These are phyloP conservation scores for Drosophila cardini DNA, from an alignment of 1,140 invertebrate genomes.

Conservation along the genomic window DNA sequence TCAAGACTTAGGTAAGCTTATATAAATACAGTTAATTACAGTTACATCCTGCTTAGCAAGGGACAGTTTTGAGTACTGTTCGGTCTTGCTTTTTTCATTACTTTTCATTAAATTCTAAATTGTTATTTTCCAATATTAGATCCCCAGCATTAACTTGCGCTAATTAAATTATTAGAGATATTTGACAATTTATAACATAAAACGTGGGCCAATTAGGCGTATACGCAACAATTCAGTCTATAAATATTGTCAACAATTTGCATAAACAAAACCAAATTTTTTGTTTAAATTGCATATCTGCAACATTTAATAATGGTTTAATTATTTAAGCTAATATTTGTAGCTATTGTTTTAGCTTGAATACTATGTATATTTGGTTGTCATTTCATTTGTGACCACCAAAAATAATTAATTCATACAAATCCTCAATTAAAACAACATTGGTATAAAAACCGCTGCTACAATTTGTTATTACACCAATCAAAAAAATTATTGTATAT, in stretches of 20 bases:
- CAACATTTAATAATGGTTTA: constrained; percentile 62
- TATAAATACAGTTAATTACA: too few species aligned
- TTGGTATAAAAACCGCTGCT: too few species aligned
- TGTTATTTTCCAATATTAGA: not conserved
- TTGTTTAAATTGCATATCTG: constrained; percentile 61
- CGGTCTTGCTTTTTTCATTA: not conserved
- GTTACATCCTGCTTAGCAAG: too few species aligned
- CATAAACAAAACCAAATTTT: constrained; percentile 15
- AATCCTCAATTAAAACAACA: too few species aligned
- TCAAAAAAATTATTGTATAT: not conserved
- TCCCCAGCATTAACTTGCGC: constrained; percentile 37
- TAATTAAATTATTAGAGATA: constrained; percentile 60
- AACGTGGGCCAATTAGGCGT: constrained; percentile 17
- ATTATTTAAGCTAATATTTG: constrained; percentile 61
- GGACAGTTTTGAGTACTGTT: too few species aligned
- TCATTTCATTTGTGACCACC: constrained; percentile 73
- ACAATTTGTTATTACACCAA: not conserved
- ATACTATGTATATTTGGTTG: constrained; percentile 35
- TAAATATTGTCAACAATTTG: constrained; percentile 34
- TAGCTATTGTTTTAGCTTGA: constrained; percentile 47
- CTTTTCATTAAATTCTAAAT: not conserved
- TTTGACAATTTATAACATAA: constrained; percentile 40
- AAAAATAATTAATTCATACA: too few species aligned
- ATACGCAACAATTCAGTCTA: constrained; percentile 52
- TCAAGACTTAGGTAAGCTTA: too few species aligned